Base-by-base conservation (phyloP, 2,113 vertebrate species). In the Glaucidium brasilianum region DNA sequence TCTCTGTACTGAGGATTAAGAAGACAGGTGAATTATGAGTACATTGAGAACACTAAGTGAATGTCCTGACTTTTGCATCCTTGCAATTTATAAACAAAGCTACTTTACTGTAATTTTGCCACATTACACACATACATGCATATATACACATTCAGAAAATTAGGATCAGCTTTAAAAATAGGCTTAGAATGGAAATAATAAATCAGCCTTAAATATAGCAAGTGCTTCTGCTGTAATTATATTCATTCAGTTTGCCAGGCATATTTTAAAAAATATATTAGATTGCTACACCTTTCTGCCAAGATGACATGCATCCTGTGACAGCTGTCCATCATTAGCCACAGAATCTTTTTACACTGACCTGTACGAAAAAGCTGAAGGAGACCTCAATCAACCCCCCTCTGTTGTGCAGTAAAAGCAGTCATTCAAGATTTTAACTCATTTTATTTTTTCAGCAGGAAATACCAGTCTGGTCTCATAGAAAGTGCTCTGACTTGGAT, bases 401-500 rank as follows among this genome's bases (percentile, higher is more conserved):
- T 87, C 60, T 85, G 74, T 66, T 62, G 77, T 82, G 62, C 74
- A 87, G 73, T 69, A 92, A 95, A 95, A 94, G 73, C 41, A 92
- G 75, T 39, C 75, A 69, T 90, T 92, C 77, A 91, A 82, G 69
- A 82, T 95, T 95, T 95, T 94, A 89, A 88, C 72, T 83, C 1
- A 20, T 94, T 90, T 95, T 90, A 35, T 26, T 78, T 85, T 88
- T 94, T 34, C 47, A 85, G 39, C 80, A 91, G 94, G 83, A 95
- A 96, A 79, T 93, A 87, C 83, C 74, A 85, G 35, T 78, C 73
- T 92, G 86, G 73, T 84, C 76, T 94, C 84, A 72, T 58, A 94
- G 89, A 93, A 85, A 95, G 76, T 82, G 77, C 83, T 91, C 81
- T 94, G 73, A 89, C 83, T 91, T 95, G 94, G 77, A 92, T 95